Base-by-base conservation (phyloP, 2,888 invertebrate species). In the Himalopsyche tibetana region DNA sequence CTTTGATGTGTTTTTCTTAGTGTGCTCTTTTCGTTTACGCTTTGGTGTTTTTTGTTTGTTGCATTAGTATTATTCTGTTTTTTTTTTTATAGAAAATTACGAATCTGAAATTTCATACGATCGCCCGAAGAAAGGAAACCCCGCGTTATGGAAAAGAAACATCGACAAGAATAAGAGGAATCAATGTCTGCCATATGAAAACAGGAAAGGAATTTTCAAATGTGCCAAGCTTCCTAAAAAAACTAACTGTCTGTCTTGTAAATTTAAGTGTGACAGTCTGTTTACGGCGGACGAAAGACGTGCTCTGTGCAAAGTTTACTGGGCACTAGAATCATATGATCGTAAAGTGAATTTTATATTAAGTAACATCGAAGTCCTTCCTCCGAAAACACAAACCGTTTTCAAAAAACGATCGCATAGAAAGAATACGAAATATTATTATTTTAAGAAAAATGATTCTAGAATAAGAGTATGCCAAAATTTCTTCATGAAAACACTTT, bases 401-500 rank as follows among this genome's bases (percentile, higher is more conserved):
- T 11, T 28, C 63, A 28, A 19, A 19, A 63, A 63, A 63, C 8
- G 63, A 19, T 28, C 63, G 63, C 63, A 63, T 11, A 63, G 63
- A 28, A 63, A 28, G 4, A 63, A 63, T 63, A 19, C 63, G 19
- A 63, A 63, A 15, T 63, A 19, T n/a, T 63, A 63, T 11, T 63
- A 19, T 28, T 63, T 63, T 8, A 28, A 6, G 15, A 63, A 63
- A 63, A 63, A 63, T 11, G 63, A 63, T 0, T 19, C 28, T 6
- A 63, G 28, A 19, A 63, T 63, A 6, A 63, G 63, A 63, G 63
- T 63, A 19, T 63, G 63, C 19, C 63, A 63, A 28, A 63, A 63
- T 63, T 63, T 63, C 19, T 63, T 63, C 28, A 19, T 63, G 63
- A 63, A 63, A 63, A 63, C 63, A 63, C 28, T 63, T 8, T 63